Evolutionary conservation across 2,888 invertebrate genomes (phyloP).

Genomic region (Hipparchia sbordonii): DNA sequence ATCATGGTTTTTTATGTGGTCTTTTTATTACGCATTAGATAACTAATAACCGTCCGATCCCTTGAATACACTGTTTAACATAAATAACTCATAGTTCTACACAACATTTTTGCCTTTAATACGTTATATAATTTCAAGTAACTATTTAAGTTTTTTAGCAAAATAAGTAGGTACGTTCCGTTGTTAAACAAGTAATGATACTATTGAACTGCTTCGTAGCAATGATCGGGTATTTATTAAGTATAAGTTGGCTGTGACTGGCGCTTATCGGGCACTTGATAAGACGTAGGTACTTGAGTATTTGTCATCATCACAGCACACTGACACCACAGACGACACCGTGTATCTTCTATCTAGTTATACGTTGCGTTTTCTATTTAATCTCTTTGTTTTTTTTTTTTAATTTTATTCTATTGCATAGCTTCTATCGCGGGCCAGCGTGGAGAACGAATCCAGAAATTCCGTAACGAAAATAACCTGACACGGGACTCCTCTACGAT

Average conservation of each 20-base stretch:
- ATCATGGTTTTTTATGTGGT: neutral
- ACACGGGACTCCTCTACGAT: too few relatives aligned
- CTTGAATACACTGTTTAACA: neutral
- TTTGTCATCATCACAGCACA: slow-evolving; percentile 64
- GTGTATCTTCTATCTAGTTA: neutral
- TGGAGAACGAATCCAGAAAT: too few relatives aligned
- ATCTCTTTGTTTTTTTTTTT: neutral
- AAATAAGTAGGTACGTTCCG: neutral
- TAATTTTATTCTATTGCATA: too few relatives aligned
- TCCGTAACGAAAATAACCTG: too few relatives aligned
- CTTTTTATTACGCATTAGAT: neutral
- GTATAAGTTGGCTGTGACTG: slow-evolving; percentile 56
- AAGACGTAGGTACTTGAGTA: slow-evolving; percentile 52
- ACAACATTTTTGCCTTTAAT: neutral
- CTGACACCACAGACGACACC: neutral
- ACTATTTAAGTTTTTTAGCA: neutral
- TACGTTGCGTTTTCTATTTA: neutral
- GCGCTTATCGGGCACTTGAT: slow-evolving; percentile 74
- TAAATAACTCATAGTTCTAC: neutral
- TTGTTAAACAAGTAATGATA: slow-evolving; percentile 24
- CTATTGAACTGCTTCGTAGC: slow-evolving; percentile 34
- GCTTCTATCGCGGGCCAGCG: too few relatives aligned
- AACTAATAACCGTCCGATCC: neutral
- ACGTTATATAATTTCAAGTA: neutral
- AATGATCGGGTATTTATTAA: slow-evolving; percentile 60